Base-by-base conservation (phyloP, 2,113 vertebrate species). In the Cebidichthys violaceus region DNA sequence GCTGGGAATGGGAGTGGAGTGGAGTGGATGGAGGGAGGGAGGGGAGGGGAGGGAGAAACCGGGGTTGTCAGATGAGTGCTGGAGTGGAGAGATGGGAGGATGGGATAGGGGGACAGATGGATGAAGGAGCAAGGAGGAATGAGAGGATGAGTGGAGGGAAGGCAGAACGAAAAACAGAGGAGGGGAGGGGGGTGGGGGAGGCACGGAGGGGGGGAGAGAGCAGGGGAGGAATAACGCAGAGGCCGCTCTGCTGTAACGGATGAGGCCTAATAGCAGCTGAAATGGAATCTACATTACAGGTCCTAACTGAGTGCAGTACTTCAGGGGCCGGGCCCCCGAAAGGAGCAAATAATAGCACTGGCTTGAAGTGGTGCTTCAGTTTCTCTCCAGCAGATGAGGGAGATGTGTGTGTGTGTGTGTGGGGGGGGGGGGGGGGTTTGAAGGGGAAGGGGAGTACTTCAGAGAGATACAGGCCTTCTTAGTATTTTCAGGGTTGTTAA, bases 221-320 rank as follows among this genome's bases (percentile, higher is more conserved):
- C n/a, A 55, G 86, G 11, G 88, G 69, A 84, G 59, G 84, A 85
- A 77, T 89, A 90, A 86, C 91, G 82, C 90, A 93, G 77, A 88
- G 88, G 89, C 90, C 85, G 89, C 83, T 88, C 92, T 84, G 81
- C 91, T 86, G 86, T 86, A 90, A 88, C 88, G 85, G 89, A 91
- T 87, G 83, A 93, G 81, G 85, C 90, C 92, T 95, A 95, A 95
- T 95, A 94, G 94, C 93, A 84, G 88, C 91, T 95, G 92, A 95
- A 96, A 95, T 95, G 95, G 95, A 96, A 95, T 95, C 94, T 95
- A 93, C 94, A 96, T 96, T 95, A 95, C 91, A 93, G 89, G 92
- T 93, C 92, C 93, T 93, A 93, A 95, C 92, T 91, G 94, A 95
- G 91, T 95, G 93, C 93, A 92, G 85, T 92, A 93, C 94, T 95